Base-by-base conservation (phyloP, 2,113 vertebrate genomes). In the Boulengeromyrus knoepffleri region DNA sequence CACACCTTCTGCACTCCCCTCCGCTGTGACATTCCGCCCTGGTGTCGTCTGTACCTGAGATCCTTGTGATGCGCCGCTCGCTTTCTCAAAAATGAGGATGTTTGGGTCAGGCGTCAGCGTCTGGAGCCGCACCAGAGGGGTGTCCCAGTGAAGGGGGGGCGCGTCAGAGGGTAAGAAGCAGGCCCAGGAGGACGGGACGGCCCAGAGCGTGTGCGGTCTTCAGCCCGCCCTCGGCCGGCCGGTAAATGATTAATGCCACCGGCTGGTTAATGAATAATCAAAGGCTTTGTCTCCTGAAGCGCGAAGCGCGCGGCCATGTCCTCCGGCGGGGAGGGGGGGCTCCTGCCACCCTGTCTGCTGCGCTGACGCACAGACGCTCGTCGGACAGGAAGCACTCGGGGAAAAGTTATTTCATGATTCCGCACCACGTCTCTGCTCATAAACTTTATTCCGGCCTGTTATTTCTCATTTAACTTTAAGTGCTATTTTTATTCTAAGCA, bases 181-280 rank as follows among this genome's bases (percentile, higher is more conserved):
- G n/a, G n/a, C n/a, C 58, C n/a, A 4, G 62, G 27, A 5, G 62
- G 74, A 19, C 15, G 13, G 74, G 74, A 3, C 6, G 74, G 74
- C 74, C 74, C 74, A 19, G 74, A 42, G 36, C 74, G 74, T 80
- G 74, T 80, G 74, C 17, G 74, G 74, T 42, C 74, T 19, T 42
- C 74, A 17, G 15, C 74, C 31, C 3, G 36, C 15, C 70, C 31
- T 42, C 31, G 2, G 74, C 36, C 36, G 13, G 36, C 74, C 9
- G 5, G 13, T 80, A 42, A 42, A 80, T 80, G 74, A 80, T 39
- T 80, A 80, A 80, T 80, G 74, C n/a, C 31, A 42, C 74, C 74
- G 74, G 36, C 74, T 42, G 74, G 74, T 80, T 31, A 80, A 80
- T 80, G 74, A 80, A 80, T 80, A 80, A 80, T 80, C 74, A 39